phyloP scores from a whole-genome alignment of 2,113 vertebrate genomes.

The Dromaius novaehollandiae region DNA sequence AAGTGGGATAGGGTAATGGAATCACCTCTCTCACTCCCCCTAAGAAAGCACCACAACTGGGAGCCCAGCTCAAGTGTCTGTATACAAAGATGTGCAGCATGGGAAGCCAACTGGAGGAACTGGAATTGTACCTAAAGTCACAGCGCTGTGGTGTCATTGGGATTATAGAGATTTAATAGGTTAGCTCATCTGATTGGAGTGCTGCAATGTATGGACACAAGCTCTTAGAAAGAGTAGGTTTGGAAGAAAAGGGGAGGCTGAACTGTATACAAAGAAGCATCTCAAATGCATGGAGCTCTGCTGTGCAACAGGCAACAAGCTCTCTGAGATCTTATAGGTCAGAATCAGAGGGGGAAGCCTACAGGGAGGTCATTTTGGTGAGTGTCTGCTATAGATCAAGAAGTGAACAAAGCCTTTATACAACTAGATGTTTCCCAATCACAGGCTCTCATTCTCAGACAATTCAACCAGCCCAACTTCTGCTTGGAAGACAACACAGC shows the following conservation, averaged over 20 bases:
- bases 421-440: neutral
- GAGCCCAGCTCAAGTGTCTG: neutral
- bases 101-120: neutral
- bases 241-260: neutral
- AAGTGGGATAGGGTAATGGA: neutral
- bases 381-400: neutral
- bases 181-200: neutral
- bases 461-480: neutral
- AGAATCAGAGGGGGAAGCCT: neutral
- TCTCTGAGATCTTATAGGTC: neutral
- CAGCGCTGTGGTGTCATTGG: neutral
- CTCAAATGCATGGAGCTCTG: neutral
- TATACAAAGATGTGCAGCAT: neutral
- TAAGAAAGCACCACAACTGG: neutral
- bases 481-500: neutral
- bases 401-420: neutral
- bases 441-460: neutral
- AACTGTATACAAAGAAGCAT: neutral
- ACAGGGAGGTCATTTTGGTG: neutral
- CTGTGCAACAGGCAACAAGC: neutral
- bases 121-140: neutral
- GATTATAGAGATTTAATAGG: neutral
- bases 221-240: neutral
- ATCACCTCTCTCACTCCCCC: neutral
- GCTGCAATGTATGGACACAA: neutral